These are phyloP conservation scores for Caenorhabditis macrosperma DNA, from an alignment of 2,888 invertebrate genomes.

Conservation along the genomic window DNA sequence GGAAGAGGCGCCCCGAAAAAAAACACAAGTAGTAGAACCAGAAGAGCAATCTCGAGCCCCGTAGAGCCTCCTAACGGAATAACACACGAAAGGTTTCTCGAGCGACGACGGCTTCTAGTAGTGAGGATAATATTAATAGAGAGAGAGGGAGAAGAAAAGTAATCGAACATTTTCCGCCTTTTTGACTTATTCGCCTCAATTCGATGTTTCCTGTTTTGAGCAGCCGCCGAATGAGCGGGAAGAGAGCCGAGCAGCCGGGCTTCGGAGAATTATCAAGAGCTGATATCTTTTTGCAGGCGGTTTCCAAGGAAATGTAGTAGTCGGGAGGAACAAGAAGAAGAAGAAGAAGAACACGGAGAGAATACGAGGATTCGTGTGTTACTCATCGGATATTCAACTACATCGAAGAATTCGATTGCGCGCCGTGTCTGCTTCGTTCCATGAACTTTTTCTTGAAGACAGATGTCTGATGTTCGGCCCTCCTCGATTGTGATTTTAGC, in stretches of 20 bases:
- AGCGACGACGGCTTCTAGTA: not conserved
- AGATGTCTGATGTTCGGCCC: no score
- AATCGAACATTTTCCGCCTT: slow-evolving; percentile 42
- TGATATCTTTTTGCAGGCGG: no score
- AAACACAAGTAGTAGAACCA: no score
- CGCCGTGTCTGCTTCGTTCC: slow-evolving; percentile 25
- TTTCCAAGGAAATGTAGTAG: not conserved
- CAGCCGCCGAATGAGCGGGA: no score
- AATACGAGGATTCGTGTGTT: no score
- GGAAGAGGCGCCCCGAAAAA: no score
- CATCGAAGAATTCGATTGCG: slow-evolving; percentile 1
- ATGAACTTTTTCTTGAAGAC: slow-evolving; percentile 33
- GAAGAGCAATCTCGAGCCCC: no score
- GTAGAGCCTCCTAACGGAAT: no score
- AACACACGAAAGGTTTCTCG: slow-evolving; percentile 22
- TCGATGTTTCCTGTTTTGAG: slow-evolving; percentile 22
- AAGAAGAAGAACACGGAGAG: no score
- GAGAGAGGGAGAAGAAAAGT: slow-evolving; percentile 19
- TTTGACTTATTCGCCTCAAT: slow-evolving; percentile 26
- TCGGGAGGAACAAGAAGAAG: no score
- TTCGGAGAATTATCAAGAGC: slow-evolving; percentile 7
- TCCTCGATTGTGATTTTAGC: no score
- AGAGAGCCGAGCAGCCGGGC: not conserved
- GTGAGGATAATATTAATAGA: slow-evolving; percentile 43
- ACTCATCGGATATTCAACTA: slow-evolving; percentile 51